These are phyloP conservation scores for Ptychoptera albimana DNA, from an alignment of 2,888 invertebrate genomes.

Conservation along the genomic window DNA sequence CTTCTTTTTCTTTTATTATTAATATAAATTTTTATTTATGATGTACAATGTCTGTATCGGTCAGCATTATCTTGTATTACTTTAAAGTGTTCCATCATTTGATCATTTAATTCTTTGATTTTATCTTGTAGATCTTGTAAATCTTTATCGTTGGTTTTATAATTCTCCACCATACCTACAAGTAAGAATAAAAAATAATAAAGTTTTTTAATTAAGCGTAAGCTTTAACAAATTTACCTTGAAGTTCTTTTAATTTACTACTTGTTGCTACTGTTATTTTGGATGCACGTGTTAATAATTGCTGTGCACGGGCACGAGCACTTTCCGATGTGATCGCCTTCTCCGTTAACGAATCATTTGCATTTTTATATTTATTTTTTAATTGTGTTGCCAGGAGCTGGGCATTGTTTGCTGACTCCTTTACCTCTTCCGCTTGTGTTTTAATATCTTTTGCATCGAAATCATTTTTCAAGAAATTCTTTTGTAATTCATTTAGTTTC, in stretches of 20 bases:
- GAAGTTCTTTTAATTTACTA: conserved; percentile 53
- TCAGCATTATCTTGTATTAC: conserved; percentile 44
- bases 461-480: conserved; percentile 66
- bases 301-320: conserved; percentile 63
- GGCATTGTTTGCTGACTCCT: conserved; percentile 52
- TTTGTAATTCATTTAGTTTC: conserved; percentile 59
- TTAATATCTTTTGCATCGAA: conserved; percentile 67
- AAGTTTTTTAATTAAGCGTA: background rate
- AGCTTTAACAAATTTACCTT: conserved; percentile 26
- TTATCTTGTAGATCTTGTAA: conserved; percentile 40
- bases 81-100: conserved; percentile 43
- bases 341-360: conserved; percentile 51
- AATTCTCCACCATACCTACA: conserved; percentile 15
- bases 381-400: conserved; percentile 41
- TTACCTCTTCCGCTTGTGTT: conserved; percentile 56
- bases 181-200: too few relatives aligned
- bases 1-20: too few relatives aligned
- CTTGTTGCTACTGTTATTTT: conserved; percentile 66
- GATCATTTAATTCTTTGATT: conserved; percentile 41
- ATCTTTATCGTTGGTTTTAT: conserved; percentile 39
- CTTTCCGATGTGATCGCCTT: conserved; percentile 60
- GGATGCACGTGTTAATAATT: conserved; percentile 62
- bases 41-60: conserved; percentile 42
- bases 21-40: conserved; percentile 3
- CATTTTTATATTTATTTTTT: conserved; percentile 50